Percentiles rank a stretch among this genome's conserved stretches.
Evolutionary conservation across 2,888 invertebrate genomes (phyloP).

Genomic region (Hydrotaea diabolus): DNA sequence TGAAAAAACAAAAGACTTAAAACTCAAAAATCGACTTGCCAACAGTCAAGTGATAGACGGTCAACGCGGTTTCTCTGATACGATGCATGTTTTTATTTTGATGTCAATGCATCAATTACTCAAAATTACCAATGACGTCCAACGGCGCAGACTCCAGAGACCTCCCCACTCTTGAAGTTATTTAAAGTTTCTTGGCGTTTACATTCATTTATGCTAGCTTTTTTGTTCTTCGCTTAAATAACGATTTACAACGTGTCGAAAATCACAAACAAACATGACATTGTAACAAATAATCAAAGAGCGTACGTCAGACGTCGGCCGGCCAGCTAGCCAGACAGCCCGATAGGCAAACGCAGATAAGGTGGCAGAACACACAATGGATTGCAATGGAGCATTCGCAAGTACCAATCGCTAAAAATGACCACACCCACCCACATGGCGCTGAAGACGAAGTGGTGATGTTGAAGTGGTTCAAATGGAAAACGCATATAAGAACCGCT

Average conservation of each 20-base stretch:
- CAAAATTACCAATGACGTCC: conserved; percentile 55
- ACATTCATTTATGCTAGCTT: background rate
- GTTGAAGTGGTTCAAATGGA: background rate
- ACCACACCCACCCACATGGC: conserved; percentile 54
- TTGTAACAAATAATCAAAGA: conserved; percentile 54
- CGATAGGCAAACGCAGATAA: background rate
- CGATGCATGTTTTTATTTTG: conserved; percentile 28
- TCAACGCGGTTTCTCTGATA: background rate
- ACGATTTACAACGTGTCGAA: conserved; percentile 41
- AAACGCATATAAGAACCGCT: background rate
- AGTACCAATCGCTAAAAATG: background rate
- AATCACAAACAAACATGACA: conserved; percentile 58
- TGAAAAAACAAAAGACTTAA: conserved; percentile 34
- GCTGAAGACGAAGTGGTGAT: background rate
- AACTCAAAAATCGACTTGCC: conserved; percentile 15
- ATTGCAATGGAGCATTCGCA: background rate
- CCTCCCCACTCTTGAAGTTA: background rate
- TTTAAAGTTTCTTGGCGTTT: conserved; percentile 21
- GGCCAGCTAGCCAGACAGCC: background rate
- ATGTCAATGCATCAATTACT: conserved; percentile 55
- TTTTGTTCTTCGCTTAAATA: background rate
- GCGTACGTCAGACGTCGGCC: conserved; percentile 1
- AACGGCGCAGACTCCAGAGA: conserved; percentile 15
- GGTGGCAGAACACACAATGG: conserved; percentile 1
- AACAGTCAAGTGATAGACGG: too few species aligned